A percentile compares a stretch with the other conserved stretches of the same genome.
These are phyloP conservation scores for Leptoclinus maculatus DNA, from an alignment of 2,797 vertebrate genomes.

Conservation along the genomic window DNA sequence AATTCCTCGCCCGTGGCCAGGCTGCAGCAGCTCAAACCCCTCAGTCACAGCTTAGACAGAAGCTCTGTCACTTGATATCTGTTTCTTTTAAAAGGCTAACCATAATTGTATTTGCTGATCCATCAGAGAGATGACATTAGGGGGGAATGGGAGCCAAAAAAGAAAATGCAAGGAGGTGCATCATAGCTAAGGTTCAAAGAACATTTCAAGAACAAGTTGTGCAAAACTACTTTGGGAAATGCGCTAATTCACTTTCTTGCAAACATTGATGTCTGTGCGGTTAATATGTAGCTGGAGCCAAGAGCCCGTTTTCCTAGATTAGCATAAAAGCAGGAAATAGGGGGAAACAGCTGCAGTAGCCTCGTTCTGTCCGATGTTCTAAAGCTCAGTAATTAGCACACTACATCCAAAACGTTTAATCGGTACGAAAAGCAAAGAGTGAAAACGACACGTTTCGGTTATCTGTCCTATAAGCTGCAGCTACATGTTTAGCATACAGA, in stretches of 20 bases:
- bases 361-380: background rate
- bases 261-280: background rate
- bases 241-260: background rate
- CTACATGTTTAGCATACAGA: background rate
- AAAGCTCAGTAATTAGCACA: background rate
- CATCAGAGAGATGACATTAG: constrained; percentile 28
- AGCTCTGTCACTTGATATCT: constrained; percentile 67
- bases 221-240: background rate
- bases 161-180: constrained; percentile 30
- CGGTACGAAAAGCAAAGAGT: background rate
- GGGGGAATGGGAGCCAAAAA: constrained; percentile 12
- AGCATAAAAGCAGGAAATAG: background rate
- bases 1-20: constrained; percentile 58
- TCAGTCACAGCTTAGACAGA: constrained; percentile 54
- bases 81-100: constrained; percentile 46
- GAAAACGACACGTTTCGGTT: background rate
- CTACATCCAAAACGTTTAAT: background rate
- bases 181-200: constrained; percentile 5
- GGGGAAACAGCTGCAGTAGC: background rate
- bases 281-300: constrained; percentile 2
- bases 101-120: constrained; percentile 36
- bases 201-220: constrained; percentile 2
- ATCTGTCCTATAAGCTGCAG: background rate
- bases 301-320: background rate
- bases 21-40: constrained; percentile 54